phyloP scores from a whole-genome alignment of 1,140 invertebrate species.

The Cylas formicarius region DNA sequence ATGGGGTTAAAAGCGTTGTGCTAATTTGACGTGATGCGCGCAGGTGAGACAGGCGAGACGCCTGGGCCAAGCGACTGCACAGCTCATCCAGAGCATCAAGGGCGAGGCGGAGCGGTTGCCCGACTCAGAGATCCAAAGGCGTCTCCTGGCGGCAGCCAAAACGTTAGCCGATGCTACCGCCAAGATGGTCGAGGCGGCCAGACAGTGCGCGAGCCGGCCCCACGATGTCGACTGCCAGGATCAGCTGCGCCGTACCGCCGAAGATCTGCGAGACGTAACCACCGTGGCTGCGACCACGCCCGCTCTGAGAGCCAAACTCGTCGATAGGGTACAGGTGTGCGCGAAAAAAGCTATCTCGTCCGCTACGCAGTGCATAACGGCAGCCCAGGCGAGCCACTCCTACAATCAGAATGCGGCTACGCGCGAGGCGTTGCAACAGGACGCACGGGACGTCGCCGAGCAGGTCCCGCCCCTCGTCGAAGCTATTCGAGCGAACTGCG shows the following conservation, averaged over 20 bases:
- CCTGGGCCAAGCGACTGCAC: conserved; percentile 87
- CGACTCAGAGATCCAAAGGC: conserved; percentile 81
- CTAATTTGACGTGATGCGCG: too few relatives aligned
- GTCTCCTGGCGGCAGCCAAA: conserved; percentile 86
- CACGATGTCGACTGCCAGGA: conserved; percentile 79
- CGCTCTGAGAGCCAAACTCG: conserved; percentile 69
- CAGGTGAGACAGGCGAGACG: conserved; percentile 68
- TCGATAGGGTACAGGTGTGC: conserved; percentile 66
- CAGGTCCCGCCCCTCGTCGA: conserved; percentile 77
- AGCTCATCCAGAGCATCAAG: conserved; percentile 89
- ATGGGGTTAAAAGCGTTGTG: too few relatives aligned
- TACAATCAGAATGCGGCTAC: conserved; percentile 63
- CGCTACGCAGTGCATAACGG: conserved; percentile 84
- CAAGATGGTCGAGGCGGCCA: conserved; percentile 87
- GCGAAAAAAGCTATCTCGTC: conserved; percentile 82
- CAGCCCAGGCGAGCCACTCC: conserved; percentile 60
- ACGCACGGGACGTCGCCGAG: conserved; percentile 70
- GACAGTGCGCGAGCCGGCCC: conserved; percentile 80
- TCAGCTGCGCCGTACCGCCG: conserved; percentile 77
- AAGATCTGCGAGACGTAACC: conserved; percentile 85
- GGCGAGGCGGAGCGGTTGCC: conserved; percentile 84
- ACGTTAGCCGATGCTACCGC: conserved; percentile 92
- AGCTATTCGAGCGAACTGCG: conserved; percentile 66
- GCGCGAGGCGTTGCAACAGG: conserved; percentile 63
- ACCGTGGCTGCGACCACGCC: conserved; percentile 69